Conservation (phyloP, 2,113 vertebrate genomes). For the Mugil cephalus region DNA sequence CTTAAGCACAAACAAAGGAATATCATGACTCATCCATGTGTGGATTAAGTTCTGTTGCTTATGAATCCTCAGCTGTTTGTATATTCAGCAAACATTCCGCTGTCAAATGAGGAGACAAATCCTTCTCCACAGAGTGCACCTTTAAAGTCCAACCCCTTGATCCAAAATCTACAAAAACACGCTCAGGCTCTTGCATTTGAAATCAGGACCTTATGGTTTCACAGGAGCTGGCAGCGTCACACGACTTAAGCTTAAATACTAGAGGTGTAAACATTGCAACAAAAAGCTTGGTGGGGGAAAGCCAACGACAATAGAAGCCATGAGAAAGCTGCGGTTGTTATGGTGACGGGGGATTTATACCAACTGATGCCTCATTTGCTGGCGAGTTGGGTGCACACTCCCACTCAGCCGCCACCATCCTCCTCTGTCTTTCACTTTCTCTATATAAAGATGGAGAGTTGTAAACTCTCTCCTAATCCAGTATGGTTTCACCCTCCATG, state of each 20-base stretch:
- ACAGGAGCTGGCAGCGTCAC: neutral
- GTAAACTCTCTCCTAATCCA: constrained; percentile 45
- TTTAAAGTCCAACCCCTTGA: constrained; percentile 6
- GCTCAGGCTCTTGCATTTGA: neutral
- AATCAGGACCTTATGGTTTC: neutral
- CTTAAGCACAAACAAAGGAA: constrained; percentile 37
- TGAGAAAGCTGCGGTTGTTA: constrained; percentile 1
- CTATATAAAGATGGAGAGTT: constrained; percentile 52
- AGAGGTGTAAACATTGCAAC: neutral
- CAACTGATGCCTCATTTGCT: constrained; percentile 49
- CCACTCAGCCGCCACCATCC: constrained; percentile 25
- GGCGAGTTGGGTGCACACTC: constrained; percentile 30
- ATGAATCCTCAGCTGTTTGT: constrained; percentile 24
- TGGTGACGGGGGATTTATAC: constrained; percentile 14
- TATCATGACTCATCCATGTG: constrained; percentile 28
- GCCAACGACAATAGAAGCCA: neutral
- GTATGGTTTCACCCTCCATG: constrained; percentile 53
- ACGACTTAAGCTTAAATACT: neutral
- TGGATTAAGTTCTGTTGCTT: constrained; percentile 9
- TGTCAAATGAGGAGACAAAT: constrained; percentile 21
- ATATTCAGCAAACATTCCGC: constrained; percentile 34
- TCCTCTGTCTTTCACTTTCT: constrained; percentile 35
- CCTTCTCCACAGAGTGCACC: neutral
- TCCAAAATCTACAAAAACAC: neutral
- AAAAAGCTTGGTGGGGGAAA: neutral